Conservation (phyloP, 2,888 invertebrate genomes). For the Drosophila melanosoma region DNA sequence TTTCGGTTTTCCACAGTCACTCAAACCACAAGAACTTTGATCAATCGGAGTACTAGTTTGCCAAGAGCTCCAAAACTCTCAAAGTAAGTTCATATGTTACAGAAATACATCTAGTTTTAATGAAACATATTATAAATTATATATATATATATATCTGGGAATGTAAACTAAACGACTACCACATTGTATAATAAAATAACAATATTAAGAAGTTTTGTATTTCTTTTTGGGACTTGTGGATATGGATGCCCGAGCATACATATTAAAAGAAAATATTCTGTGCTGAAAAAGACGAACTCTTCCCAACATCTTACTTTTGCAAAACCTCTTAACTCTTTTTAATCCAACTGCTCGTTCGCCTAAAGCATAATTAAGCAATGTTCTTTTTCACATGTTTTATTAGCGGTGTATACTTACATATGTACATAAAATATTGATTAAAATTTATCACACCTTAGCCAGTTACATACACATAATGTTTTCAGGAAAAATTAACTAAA, state of each 20-base stretch:
- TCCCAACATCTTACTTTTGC: too few species aligned
- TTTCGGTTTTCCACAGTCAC: conserved; percentile 1
- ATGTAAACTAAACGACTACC: conserved; percentile 10
- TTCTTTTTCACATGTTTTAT: conserved; percentile 30
- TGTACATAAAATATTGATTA: conserved; percentile 57
- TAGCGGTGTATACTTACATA: conserved; percentile 45
- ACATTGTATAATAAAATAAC: conserved; percentile 20
- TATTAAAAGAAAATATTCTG: neutral
- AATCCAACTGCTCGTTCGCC: neutral
- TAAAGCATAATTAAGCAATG: neutral
- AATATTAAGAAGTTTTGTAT: neutral
- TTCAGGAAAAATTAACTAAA: conserved; percentile 24
- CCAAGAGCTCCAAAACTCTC: conserved; percentile 4
- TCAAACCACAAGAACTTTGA: conserved; percentile 3
- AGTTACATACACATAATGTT: conserved; percentile 53
- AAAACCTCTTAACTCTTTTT: neutral
- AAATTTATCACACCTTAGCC: conserved; percentile 71
- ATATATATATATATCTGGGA: neutral
- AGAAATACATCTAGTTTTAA: conserved; percentile 3
- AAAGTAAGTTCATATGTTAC: conserved; percentile 16
- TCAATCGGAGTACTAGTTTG: conserved; percentile 6
- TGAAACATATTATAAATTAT: neutral
- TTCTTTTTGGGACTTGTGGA: neutral
- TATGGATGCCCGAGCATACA: neutral
- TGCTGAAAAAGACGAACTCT: neutral